A percentile compares a stretch with the other conserved stretches of the same genome.
Conservation (phyloP, 2,113 vertebrate species). For the Vulpes ferrilata region DNA sequence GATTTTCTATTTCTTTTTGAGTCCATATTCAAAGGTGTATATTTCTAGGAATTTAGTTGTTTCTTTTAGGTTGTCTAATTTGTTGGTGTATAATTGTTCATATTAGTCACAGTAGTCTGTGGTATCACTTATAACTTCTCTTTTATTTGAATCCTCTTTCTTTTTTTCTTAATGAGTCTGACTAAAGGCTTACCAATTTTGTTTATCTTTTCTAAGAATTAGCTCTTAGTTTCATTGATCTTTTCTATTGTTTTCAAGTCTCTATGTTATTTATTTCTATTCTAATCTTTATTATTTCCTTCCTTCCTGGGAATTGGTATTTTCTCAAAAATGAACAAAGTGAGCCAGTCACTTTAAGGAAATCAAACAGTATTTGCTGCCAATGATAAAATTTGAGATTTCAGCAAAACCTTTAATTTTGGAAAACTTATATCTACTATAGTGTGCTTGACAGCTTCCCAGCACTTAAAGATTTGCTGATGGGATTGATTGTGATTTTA, state of each 20-base stretch:
- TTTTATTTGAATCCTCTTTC: background rate
- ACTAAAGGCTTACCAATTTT: background rate
- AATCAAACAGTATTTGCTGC: background rate
- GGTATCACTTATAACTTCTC: background rate
- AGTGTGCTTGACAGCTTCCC: background rate
- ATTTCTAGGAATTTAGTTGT: too few species aligned
- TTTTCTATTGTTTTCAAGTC: background rate
- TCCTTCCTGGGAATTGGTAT: background rate
- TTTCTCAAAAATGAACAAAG: conserved; percentile 30
- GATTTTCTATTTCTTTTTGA: background rate
- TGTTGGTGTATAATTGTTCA: background rate
- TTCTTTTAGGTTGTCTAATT: too few species aligned
- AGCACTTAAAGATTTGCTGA: background rate
- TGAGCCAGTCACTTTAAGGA: background rate
- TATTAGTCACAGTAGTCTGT: background rate
- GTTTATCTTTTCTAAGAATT: background rate
- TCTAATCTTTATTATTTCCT: background rate
- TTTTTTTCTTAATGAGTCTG: background rate
- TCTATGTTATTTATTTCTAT: background rate
- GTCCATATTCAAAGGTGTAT: too few species aligned
- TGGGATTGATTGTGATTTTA: background rate
- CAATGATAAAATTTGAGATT: background rate
- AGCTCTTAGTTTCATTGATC: background rate
- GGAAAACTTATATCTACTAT: background rate
- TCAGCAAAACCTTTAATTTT: background rate